A percentile compares a stretch with the other conserved stretches of the same genome.
Conservation (phyloP, 2,888 invertebrate species). For the Nemotelus nigrinus region DNA sequence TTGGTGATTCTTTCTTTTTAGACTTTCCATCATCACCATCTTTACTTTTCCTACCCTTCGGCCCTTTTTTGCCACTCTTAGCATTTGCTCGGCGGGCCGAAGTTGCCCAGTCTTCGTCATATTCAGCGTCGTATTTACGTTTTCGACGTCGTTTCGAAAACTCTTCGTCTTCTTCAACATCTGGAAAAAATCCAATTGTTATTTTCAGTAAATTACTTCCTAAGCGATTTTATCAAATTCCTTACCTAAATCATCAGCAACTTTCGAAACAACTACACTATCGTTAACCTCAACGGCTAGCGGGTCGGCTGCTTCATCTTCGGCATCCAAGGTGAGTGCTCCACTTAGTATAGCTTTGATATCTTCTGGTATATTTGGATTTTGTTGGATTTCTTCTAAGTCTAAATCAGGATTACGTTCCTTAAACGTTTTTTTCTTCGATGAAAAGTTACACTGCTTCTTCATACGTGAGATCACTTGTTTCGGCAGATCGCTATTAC, state of each 20-base stretch:
- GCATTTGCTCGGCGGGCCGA: constrained; percentile 54
- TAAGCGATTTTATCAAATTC: not conserved
- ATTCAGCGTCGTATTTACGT: constrained; percentile 63
- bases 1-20: constrained; percentile 25
- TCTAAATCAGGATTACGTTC: constrained; percentile 65
- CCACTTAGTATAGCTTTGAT: constrained; percentile 64
- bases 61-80: constrained; percentile 13
- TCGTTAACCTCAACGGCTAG: constrained; percentile 16
- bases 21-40: constrained; percentile 55
- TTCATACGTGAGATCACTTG: constrained; percentile 62
- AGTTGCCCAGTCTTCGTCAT: constrained; percentile 64
- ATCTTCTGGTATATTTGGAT: constrained; percentile 64
- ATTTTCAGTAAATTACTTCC: not conserved
- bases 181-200: constrained; percentile 9
- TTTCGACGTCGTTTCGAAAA: constrained; percentile 61
- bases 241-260: constrained; percentile 61
- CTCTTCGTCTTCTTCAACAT: constrained; percentile 59
- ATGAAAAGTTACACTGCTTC: constrained; percentile 62
- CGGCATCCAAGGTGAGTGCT: constrained; percentile 60
- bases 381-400: constrained; percentile 64
- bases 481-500: constrained; percentile 54
- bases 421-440: constrained; percentile 64
- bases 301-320: constrained; percentile 56
- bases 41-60: constrained; percentile 55
- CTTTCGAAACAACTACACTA: not conserved